Evolutionary conservation across 2,888 invertebrate genomes (phyloP).

Genomic region (Drosophila aldrichi): DNA sequence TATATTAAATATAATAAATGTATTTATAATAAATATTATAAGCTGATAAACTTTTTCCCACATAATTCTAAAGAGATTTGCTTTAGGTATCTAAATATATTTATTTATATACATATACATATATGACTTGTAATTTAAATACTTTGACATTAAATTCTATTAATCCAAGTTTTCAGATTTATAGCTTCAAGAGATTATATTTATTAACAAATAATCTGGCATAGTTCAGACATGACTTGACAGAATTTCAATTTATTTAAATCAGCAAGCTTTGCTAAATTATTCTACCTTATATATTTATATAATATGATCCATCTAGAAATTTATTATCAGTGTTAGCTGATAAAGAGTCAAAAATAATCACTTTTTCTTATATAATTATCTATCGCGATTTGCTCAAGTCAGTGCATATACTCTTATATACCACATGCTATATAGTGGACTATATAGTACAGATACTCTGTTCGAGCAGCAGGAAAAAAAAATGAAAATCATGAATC

Average conservation of each 20-base stretch:
- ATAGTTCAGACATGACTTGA: not conserved
- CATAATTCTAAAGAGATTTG: too few species aligned
- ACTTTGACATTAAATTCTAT: not conserved
- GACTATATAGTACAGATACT: not conserved
- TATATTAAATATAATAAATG: too few species aligned
- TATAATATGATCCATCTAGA: not conserved
- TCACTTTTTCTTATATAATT: not conserved
- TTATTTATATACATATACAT: not conserved
- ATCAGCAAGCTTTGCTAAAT: not conserved
- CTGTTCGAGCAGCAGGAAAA: constrained; percentile 27
- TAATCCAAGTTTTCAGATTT: not conserved
- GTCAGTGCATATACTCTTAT: constrained; percentile 4
- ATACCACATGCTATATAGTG: not conserved
- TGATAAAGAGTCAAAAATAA: not conserved
- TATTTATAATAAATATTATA: too few species aligned
- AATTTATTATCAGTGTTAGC: not conserved
- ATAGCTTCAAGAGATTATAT: not conserved
- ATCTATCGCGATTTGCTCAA: not conserved
- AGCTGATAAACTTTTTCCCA: too few species aligned
- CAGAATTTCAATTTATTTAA: too few species aligned
- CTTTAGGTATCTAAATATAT: not conserved
- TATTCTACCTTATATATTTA: not conserved
- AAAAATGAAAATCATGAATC: constrained; percentile 75
- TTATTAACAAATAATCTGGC: not conserved
- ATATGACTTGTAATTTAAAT: not conserved